Percentiles rank a stretch among this genome's conserved stretches.
These are phyloP conservation scores for Ctenopoma multispine DNA, from an alignment of 2,797 vertebrate species.

Conservation along the genomic window DNA sequence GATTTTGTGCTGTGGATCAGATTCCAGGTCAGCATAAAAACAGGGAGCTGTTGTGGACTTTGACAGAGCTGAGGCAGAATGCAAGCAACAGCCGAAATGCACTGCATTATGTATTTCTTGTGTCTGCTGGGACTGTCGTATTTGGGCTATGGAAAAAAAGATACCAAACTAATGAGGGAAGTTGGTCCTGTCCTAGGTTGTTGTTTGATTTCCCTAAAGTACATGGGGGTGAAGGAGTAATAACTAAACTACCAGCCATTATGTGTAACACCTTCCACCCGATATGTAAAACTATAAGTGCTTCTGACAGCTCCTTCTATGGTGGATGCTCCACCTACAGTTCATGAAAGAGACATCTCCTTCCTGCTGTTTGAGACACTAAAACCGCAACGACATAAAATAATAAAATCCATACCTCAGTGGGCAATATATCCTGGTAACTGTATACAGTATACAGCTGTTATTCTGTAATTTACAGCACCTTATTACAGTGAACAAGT, in stretches of 20 bases:
- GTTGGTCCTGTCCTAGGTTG: background rate
- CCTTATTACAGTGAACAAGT: too few relatives aligned
- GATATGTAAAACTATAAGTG: slow-evolving; percentile 8
- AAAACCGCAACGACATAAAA: background rate
- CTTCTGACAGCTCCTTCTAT: slow-evolving; percentile 24
- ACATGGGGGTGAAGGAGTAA: slow-evolving; percentile 12
- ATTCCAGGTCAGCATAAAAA: slow-evolving; percentile 4
- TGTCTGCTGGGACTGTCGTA: background rate
- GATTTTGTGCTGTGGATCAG: background rate
- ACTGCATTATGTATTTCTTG: background rate
- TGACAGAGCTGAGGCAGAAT: background rate
- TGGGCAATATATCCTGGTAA: background rate
- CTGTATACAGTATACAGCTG: background rate
- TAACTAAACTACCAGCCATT: slow-evolving; percentile 21
- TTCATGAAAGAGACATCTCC: slow-evolving; percentile 3
- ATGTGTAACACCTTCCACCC: slow-evolving; percentile 24
- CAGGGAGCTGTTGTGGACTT: background rate
- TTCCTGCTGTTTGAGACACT: slow-evolving; percentile 10
- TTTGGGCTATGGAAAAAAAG: background rate
- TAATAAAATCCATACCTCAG: slow-evolving; percentile 1
- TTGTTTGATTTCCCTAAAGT: slow-evolving; percentile 16
- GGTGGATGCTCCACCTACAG: slow-evolving; percentile 12
- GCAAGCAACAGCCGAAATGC: background rate
- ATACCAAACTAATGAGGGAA: slow-evolving; percentile 16
- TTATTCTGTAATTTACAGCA: background rate